Evolutionary conservation across 2,113 vertebrate genomes (phyloP).

Genomic region (Delphinus delphis): DNA sequence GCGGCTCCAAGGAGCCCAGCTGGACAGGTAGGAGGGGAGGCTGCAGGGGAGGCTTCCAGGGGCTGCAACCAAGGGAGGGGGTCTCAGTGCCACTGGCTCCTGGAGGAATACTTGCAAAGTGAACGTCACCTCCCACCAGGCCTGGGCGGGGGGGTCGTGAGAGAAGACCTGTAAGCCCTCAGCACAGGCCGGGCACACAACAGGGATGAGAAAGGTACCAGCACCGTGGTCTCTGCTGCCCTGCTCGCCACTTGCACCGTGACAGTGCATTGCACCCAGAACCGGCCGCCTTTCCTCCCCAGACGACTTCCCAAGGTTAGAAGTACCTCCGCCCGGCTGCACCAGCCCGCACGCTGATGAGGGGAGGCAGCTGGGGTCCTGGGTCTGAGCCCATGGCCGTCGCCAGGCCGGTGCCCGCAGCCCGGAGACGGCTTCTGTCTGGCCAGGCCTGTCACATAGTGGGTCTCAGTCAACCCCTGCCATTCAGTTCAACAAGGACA

Average conservation of each 20-base stretch:
- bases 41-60: fast-evolving
- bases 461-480: not conserved
- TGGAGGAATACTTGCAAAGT: not conserved
- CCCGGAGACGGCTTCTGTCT: not conserved
- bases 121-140: fast-evolving
- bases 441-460: not conserved
- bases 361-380: not conserved
- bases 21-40: not conserved
- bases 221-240: not conserved
- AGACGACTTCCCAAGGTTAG: not conserved
- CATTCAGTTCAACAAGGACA: not conserved
- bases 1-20: not conserved
- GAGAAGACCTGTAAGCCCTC: fast-evolving
- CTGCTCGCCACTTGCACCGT: fast-evolving
- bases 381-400: fast-evolving
- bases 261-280: not conserved
- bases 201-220: fast-evolving
- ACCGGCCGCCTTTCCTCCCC: not conserved
- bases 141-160: not conserved
- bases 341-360: not conserved
- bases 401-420: fast-evolving
- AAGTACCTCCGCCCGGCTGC: fast-evolving
- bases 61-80: not conserved
- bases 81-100: fast-evolving
- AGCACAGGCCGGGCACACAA: fast-evolving